Conservation (phyloP, 2,888 invertebrate species). For the Cetonia aurata region DNA sequence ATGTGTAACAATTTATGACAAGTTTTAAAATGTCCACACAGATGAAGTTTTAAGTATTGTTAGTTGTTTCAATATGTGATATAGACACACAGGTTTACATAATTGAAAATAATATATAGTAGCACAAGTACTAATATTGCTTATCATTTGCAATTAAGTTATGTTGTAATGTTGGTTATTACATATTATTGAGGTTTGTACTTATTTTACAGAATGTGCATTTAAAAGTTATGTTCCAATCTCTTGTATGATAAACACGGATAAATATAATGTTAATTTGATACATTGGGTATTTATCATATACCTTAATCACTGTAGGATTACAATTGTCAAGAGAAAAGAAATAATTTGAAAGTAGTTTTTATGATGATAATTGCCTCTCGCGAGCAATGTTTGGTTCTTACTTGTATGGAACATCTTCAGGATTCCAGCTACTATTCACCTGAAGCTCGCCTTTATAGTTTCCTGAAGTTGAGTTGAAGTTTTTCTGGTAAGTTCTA, state of each 20-base stretch:
- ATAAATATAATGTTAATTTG: slow-evolving; percentile 22
- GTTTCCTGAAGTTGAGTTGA: too few species aligned
- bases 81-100: slow-evolving; percentile 17
- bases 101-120: slow-evolving; percentile 19
- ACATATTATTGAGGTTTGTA: slow-evolving; percentile 26
- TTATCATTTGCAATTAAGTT: slow-evolving; percentile 15
- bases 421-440: too few species aligned
- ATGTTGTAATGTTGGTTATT: slow-evolving; percentile 7
- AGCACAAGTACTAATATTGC: slow-evolving; percentile 28
- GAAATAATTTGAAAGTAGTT: too few species aligned
- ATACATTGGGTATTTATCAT: neutral
- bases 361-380: too few species aligned
- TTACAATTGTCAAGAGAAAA: too few species aligned
- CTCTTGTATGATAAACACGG: slow-evolving; percentile 18
- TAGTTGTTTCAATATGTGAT: slow-evolving; percentile 29
- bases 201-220: slow-evolving; percentile 33
- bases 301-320: too few species aligned
- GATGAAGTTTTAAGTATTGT: slow-evolving; percentile 4
- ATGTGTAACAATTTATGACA: slow-evolving; percentile 38
- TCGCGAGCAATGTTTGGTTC: too few species aligned
- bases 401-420: too few species aligned
- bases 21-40: slow-evolving; percentile 10
- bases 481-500: too few species aligned
- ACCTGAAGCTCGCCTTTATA: too few species aligned
- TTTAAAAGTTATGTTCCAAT: slow-evolving; percentile 23